These are phyloP conservation scores for Prinia subflava DNA, from an alignment of 2,113 vertebrate species.

Conservation along the genomic window DNA sequence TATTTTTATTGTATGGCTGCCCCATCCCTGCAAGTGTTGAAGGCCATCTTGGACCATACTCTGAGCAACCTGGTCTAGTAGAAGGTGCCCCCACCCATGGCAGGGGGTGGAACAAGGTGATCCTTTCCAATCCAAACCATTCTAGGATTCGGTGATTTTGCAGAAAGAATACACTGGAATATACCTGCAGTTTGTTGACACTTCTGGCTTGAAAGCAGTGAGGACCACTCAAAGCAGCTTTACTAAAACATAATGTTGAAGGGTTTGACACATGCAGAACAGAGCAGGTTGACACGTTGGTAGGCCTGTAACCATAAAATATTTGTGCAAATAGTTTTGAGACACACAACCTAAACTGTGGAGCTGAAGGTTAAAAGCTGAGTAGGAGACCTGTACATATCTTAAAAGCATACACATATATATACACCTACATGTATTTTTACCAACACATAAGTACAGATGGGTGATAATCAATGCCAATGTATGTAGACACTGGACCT, in stretches of 20 bases:
- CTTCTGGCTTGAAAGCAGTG: neutral
- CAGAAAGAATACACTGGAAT: neutral
- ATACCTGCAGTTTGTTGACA: neutral
- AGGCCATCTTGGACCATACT: neutral
- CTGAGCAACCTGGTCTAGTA: neutral
- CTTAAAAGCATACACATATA: neutral
- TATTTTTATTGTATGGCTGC: neutral
- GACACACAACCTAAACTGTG: rapidly evolving
- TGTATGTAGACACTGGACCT: neutral
- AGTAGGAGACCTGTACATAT: neutral
- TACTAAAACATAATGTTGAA: neutral
- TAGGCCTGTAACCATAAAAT: neutral
- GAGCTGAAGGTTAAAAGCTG: neutral
- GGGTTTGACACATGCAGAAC: neutral
- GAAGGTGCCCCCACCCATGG: neutral
- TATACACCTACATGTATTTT: neutral
- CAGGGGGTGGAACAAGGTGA: neutral
- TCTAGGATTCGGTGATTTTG: neutral
- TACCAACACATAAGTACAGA: neutral
- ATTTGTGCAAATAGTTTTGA: neutral
- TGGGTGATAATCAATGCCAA: neutral
- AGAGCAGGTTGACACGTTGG: neutral
- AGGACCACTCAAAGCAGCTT: neutral
- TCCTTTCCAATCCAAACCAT: neutral
- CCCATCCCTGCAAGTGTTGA: neutral